phyloP scores from a whole-genome alignment of 37 sponge, comb jelly and placozoan species.

The Agelas oroides region DNA sequence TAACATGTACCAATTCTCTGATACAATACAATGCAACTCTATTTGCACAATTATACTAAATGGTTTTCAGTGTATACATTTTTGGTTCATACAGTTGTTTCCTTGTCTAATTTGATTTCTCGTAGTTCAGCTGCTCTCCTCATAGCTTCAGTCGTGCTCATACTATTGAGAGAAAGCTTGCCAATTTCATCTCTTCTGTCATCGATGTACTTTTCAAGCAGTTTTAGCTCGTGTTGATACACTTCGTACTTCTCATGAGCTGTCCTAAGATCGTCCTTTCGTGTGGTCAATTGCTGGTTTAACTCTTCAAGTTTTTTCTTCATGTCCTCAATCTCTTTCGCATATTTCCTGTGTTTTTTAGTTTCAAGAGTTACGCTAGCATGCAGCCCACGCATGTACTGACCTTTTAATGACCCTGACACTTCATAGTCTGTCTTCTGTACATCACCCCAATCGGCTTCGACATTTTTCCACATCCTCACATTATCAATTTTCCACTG shows the following conservation, averaged over 20 bases:
- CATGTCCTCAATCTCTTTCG: neutral
- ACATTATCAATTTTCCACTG: too few species aligned
- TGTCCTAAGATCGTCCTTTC: neutral
- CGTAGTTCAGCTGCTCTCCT: too few species aligned
- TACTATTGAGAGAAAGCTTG: neutral
- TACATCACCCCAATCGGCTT: too few species aligned
- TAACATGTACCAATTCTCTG: too few species aligned
- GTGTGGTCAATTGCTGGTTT: neutral
- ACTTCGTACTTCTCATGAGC: neutral
- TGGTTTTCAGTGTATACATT: too few species aligned
- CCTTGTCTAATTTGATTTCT: too few species aligned
- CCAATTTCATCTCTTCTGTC: neutral
- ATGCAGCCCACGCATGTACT: conserved; percentile 40
- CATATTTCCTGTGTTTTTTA: conserved; percentile 3
- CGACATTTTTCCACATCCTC: too few species aligned
- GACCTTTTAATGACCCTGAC: conserved; percentile 12
- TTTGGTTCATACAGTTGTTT: too few species aligned
- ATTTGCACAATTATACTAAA: too few species aligned
- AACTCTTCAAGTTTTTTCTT: neutral
- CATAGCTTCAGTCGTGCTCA: too few species aligned
- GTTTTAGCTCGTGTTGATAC: neutral
- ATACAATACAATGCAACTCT: too few species aligned
- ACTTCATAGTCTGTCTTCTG: conserved; percentile 6
- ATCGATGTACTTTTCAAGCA: neutral
- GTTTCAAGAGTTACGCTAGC: conserved; percentile 10